Evolutionary conservation across 2,797 vertebrate genomes (phyloP).

Genomic region (Cyclopterus lumpus): DNA sequence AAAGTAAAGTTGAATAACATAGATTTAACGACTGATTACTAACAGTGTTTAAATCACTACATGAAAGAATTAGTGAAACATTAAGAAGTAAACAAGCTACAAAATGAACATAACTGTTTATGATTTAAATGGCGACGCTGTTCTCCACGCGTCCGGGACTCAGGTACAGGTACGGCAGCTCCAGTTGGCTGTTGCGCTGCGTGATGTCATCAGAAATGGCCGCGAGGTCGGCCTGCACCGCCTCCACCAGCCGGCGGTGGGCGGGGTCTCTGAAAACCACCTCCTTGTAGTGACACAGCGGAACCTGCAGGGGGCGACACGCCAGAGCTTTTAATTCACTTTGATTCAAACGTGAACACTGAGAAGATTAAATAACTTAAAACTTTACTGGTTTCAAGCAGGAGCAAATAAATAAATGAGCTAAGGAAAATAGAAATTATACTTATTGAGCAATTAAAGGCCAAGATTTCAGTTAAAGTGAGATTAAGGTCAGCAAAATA

Average conservation of each 20-base stretch:
- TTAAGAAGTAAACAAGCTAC: too few relatives aligned
- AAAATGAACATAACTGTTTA: not conserved
- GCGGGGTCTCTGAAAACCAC: slow-evolving; percentile 77
- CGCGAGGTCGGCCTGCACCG: slow-evolving; percentile 79
- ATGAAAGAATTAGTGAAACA: too few relatives aligned
- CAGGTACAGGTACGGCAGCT: slow-evolving; percentile 83
- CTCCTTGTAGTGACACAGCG: slow-evolving; percentile 83
- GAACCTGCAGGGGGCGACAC: slow-evolving; percentile 73
- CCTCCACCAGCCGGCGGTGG: slow-evolving; percentile 73
- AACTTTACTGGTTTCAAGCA: not conserved
- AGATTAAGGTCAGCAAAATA: too few relatives aligned
- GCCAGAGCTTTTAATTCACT: not conserved
- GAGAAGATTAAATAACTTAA: not conserved
- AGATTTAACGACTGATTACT: too few relatives aligned
- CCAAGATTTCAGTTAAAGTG: too few relatives aligned
- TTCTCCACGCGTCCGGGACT: slow-evolving; percentile 81
- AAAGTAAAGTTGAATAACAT: too few relatives aligned
- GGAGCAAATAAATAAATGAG: too few relatives aligned
- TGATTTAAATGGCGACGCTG: slow-evolving; percentile 84
- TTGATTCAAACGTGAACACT: not conserved
- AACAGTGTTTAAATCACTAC: too few relatives aligned
- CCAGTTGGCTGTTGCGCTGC: slow-evolving; percentile 77
- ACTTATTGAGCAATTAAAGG: too few relatives aligned
- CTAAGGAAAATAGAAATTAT: too few relatives aligned
- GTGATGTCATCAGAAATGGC: slow-evolving; percentile 78